These are phyloP conservation scores for Ctenicera cuprea DNA, from an alignment of 2,888 invertebrate species.

Conservation along the genomic window DNA sequence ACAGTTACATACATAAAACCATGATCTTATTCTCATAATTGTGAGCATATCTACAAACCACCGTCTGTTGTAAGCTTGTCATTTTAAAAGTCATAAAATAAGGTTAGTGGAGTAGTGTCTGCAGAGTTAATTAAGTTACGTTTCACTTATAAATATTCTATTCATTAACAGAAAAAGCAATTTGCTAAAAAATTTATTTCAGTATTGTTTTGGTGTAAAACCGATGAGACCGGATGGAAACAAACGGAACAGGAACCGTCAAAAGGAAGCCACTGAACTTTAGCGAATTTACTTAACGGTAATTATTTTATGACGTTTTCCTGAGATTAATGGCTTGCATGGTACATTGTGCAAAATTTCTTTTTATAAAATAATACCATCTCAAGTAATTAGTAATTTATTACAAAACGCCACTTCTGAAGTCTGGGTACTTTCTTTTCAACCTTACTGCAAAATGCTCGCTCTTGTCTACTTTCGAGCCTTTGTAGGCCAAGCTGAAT, in stretches of 20 bases:
- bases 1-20: constrained; percentile 5
- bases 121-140: constrained; percentile 17
- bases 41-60: not conserved
- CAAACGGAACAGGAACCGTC: constrained; percentile 5
- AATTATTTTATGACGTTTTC: not conserved
- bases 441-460: not conserved
- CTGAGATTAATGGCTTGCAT: not conserved
- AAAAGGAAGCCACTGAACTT: not conserved
- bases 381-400: not conserved
- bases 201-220: not conserved
- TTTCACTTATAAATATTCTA: constrained; percentile 25
- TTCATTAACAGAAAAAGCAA: not conserved
- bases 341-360: not conserved
- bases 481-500: constrained; percentile 17
- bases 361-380: constrained; percentile 12
- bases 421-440: constrained; percentile 19
- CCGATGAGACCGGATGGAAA: constrained; percentile 5
- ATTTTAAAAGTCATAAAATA: constrained; percentile 10
- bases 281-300: not conserved
- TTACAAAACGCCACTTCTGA: not conserved
- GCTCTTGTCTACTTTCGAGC: constrained; percentile 20
- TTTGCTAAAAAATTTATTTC: constrained; percentile 1
- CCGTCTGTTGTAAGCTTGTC: constrained; percentile 20
- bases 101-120: constrained; percentile 17
- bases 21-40: constrained; percentile 28